Base-by-base conservation (phyloP, 2,888 invertebrate genomes). In the Megamerina dolium region DNA sequence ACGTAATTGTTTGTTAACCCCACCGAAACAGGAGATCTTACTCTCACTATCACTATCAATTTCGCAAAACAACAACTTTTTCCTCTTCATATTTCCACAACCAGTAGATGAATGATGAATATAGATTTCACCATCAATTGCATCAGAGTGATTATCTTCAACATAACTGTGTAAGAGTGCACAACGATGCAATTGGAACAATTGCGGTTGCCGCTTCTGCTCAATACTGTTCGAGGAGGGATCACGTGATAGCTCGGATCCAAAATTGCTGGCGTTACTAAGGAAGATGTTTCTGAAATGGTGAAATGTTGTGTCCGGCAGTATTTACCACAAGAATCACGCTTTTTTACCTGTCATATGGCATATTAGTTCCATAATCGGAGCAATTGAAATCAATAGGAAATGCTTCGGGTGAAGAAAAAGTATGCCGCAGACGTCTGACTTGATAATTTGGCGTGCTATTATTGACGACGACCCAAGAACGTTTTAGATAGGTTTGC, bases 331-430 rank as follows among this genome's bases (percentile, higher is more conserved):
- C n/a, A 5, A 9, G 13, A 29, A 27, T 21, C 16, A 27, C 16
- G 16, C 9, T 17, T 17, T 17, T 27, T 36, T 41, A 56, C 61
- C 66, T 62, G 27, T 71, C 68, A 17, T 66, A 65, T 16, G 65
- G 66, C 45, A 68, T 45, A 50, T 70, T 68, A 27, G 68, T 68
- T 32, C 69, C 71, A 35, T 71, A 71, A 36, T 67, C 64, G n/a
- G 58, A 56, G 38, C 56, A 56, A 13, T 57, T 49, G 9, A 63
- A 54, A 36, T 63, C 59, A 8, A 54, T 54, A 10, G 58, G 54
- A 45, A 70, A 68, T 12, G 70, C 60, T 46, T 70, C 70, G 3
- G 69, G 70, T 0, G 66, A 68, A 10, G 69, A 70, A 46, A 63
- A 68, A 1, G 70, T 70, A 29, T 68, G 68, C 13, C 70, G 65